Base-by-base conservation (phyloP, 2,113 vertebrate genomes). In the Carettochelys insculpta region DNA sequence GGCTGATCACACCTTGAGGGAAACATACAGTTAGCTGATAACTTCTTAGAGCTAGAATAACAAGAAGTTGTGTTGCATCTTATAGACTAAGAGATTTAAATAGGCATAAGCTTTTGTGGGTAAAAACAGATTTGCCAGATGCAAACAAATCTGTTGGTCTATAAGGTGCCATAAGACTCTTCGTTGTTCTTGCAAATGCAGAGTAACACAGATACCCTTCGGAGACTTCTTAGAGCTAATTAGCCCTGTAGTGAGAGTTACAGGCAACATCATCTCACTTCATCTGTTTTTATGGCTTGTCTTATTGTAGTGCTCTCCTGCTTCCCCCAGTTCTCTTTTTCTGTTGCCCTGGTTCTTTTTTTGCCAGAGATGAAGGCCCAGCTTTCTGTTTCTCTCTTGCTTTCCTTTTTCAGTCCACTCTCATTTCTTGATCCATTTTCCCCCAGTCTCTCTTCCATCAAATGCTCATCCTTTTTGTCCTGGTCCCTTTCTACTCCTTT, bases 291-390 rank as follows among this genome's bases (percentile, higher is more conserved):
- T 45, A 45, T 29, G 25, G 24, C 41, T 75, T 75, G 41, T 5
- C 45, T 25, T 43, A 29, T 45, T 45, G 24, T 45, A 4, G 41
- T 75, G 71, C 41, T 45, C 22, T 27, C 41, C 65, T 24, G 22
- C 65, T 41, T 71, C 19, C n/a, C 41, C 22, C 24, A 27, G 29
- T 25, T 43, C 43, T 29, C 41, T 16, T 41, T 29, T 75, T 75
- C 41, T 75, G 45, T 75, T 75, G 41, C 10, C 83, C 1, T 34
- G 12, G 61, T 2, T 58, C 3, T 9, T 4, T 43, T 58, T 52
- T 83, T 77, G 51, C 10, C 0, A 65, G 75, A 13, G 38, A 3
- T 6, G 85, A 43, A 22, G 38, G 34, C 38, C n/a, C 0, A 0
- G 20, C 6, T 86, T 75, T 48, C 48, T 51, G 0, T 61, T 20